Evolutionary conservation across 2,797 vertebrate genomes (phyloP).

Genomic region (Coendou prehensilis): DNA sequence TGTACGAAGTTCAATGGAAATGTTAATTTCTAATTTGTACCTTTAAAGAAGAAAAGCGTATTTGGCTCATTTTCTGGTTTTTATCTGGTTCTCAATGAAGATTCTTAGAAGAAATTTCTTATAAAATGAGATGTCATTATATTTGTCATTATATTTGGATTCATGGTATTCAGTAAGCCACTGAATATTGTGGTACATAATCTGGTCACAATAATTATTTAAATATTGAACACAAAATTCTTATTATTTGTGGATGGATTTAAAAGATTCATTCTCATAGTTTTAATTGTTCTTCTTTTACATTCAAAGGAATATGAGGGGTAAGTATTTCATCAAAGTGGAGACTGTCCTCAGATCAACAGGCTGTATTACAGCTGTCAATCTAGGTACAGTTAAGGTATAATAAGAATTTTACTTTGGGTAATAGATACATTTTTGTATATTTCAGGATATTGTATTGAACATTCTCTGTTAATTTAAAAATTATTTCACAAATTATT

Average conservation of each 20-base stretch:
- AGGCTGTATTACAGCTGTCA: neutral
- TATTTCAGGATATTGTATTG: neutral
- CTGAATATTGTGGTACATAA: neutral
- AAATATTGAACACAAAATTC: neutral
- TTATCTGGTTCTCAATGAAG: neutral
- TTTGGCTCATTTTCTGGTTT: neutral
- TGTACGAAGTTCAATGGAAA: neutral
- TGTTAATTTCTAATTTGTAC: neutral
- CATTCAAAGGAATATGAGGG: neutral
- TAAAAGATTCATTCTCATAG: neutral
- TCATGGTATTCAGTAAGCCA: neutral
- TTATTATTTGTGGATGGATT: neutral
- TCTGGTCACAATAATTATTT: neutral
- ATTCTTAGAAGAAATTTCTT: neutral
- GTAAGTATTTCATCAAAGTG: neutral
- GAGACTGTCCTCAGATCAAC: neutral
- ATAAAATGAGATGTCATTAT: neutral
- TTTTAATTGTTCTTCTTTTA: neutral
- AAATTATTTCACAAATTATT: neutral
- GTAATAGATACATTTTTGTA: neutral
- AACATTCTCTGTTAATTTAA: too few relatives aligned
- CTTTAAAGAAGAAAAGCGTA: neutral
- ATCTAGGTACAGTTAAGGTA: neutral
- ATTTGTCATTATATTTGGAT: conserved; percentile 1
- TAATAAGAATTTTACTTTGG: neutral